Percentiles rank a stretch among this genome's conserved stretches.
These are phyloP conservation scores for Steinernema carpocapsae DNA, from an alignment of 2,888 invertebrate genomes.

Conservation along the genomic window DNA sequence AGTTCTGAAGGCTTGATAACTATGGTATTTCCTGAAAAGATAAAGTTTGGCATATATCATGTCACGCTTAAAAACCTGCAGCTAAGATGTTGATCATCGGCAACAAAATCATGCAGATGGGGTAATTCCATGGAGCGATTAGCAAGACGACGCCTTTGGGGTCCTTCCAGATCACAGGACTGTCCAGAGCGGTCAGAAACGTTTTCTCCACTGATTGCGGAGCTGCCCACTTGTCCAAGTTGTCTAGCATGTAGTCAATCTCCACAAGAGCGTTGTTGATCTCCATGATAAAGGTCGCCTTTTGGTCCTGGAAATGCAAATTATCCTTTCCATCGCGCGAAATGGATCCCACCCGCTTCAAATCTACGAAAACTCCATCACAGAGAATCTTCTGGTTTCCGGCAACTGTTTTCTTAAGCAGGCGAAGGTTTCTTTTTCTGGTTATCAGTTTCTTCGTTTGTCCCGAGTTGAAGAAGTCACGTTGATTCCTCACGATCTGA, in stretches of 20 bases:
- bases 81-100: slow-evolving; percentile 46
- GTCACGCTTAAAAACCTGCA: no score
- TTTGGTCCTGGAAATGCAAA: slow-evolving; percentile 9
- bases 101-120: slow-evolving; percentile 77
- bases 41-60: no score
- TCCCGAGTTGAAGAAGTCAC: slow-evolving; percentile 55
- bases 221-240: slow-evolving; percentile 49
- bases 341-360: slow-evolving; percentile 49
- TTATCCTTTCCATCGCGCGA: not conserved
- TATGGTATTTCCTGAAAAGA: slow-evolving; percentile 76
- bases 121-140: slow-evolving; percentile 94
- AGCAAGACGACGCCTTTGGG: slow-evolving; percentile 80
- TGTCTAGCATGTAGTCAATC: slow-evolving; percentile 53
- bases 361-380: slow-evolving; percentile 61
- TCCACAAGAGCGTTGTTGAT: slow-evolving; percentile 37
- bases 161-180: slow-evolving; percentile 41
- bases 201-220: slow-evolving; percentile 45
- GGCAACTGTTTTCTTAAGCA: slow-evolving; percentile 51
- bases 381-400: slow-evolving; percentile 53
- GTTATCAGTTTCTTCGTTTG: slow-evolving; percentile 41
- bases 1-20: slow-evolving; percentile 91
- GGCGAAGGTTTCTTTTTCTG: slow-evolving; percentile 45
- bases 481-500: slow-evolving; percentile 51
- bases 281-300: slow-evolving; percentile 40
- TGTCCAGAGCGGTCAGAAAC: slow-evolving; percentile 43